phyloP scores from a whole-genome alignment of 1,140 invertebrate genomes.

The Cephus cinctus region DNA sequence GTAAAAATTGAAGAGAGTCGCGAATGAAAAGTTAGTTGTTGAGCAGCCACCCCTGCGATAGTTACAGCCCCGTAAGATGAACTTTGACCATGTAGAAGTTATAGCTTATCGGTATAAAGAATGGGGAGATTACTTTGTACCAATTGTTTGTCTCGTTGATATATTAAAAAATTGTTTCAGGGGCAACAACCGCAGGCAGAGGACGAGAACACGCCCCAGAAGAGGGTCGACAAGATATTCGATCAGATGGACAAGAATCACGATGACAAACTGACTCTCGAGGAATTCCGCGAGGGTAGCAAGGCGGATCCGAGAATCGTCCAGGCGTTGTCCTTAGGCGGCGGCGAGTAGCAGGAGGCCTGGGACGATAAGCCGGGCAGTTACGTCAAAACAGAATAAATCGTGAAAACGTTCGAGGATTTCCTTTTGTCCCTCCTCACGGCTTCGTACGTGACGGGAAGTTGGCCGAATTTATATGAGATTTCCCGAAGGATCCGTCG shows the following conservation, averaged over 20 bases:
- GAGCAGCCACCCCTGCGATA: no score
- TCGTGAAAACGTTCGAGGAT: not conserved
- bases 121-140: no score
- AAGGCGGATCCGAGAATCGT: conserved; percentile 98
- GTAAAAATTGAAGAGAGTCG: no score
- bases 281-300: conserved; percentile 98
- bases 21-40: no score
- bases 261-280: conserved; percentile 93
- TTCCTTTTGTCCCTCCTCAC: not conserved
- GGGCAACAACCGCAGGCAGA: conserved; percentile 87
- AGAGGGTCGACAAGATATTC: conserved; percentile 96
- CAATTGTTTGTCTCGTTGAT: no score
- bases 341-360: conserved; percentile 70
- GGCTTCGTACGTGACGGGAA: not conserved
- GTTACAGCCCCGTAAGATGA: no score
- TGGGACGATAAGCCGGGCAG: conserved; percentile 20
- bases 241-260: conserved; percentile 99
- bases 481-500: no score
- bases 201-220: conserved; percentile 94
- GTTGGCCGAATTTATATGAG: not conserved
- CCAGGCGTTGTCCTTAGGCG: conserved; percentile 84
- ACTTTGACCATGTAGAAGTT: no score
- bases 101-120: no score
- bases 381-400: not conserved
- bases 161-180: conserved; percentile 59